Evolutionary conservation across 2,888 invertebrate species (phyloP), one percentile per base, ranked within the genome.

Genomic region (Blomia tropicalis): DNA sequence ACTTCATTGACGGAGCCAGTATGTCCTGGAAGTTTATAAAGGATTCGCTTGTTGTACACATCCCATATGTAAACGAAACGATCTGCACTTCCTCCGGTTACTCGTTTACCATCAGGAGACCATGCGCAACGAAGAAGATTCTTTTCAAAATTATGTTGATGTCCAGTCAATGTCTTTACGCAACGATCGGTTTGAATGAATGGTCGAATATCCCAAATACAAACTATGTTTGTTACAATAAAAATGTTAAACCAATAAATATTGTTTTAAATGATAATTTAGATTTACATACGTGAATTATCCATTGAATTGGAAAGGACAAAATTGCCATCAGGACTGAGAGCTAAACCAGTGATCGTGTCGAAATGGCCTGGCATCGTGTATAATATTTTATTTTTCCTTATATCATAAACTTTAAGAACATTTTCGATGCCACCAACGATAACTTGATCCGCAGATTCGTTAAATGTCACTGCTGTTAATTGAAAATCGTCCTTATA

Each of bases 11-110:
- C 92, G 66, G 92, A 85, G 41, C 98, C 98, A 75, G 90, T 87
- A 75, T 99, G 98, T 0, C 98, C 98, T 0, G 98, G 96, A 68
- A 99, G 78, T 76, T 92, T 93, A 77, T 96, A 99, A 36, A 93
- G 75, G 69, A 96, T 86, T 65, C 91, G 80, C 30, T 93, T 79
- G 0, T 87, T 82, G 1, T 87, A 87, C 1, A 92, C 91, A 74
- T 98, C 95, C 98, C 98, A 99, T 65, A 98, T 80, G 74, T 95
- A 92, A 31, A 95, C 85, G 76, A 84, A 89, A 54, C 96, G 80
- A 76, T 99, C 98, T 0, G 93, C 85, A 0, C 95, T 95, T 0
- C 98, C 98, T 0, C 88, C 84, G 1, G 86, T 80, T 14, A 93
- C 84, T 77, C 87, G 87, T 62, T 85, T 84, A 1, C 93, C 92